These are phyloP conservation scores for Sesia apiformis DNA, from an alignment of 2,888 invertebrate species.

Conservation along the genomic window DNA sequence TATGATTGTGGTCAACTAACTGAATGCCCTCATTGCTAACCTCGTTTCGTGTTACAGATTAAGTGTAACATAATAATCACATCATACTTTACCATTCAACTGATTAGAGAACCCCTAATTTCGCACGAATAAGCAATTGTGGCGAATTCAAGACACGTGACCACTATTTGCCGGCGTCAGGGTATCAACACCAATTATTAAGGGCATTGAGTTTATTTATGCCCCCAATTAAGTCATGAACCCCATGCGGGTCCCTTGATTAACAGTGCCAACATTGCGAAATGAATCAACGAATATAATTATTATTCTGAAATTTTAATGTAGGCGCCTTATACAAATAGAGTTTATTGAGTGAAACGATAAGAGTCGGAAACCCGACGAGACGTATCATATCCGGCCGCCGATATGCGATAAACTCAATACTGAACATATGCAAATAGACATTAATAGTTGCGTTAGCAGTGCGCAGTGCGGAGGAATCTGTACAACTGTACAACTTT, in stretches of 20 bases:
- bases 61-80: constrained; percentile 60
- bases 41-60: constrained; percentile 34
- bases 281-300: neutral
- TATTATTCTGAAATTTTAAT: neutral
- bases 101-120: constrained; percentile 41
- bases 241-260: constrained; percentile 55
- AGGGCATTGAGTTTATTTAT: constrained; percentile 49
- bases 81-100: constrained; percentile 44
- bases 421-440: neutral
- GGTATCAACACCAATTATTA: constrained; percentile 49
- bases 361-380: constrained; percentile 49
- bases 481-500: no score
- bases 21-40: constrained; percentile 1
- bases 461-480: no score
- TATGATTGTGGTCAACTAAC: no score
- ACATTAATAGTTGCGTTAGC: neutral
- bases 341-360: constrained; percentile 18
- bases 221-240: constrained; percentile 57
- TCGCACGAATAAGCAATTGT: constrained; percentile 50
- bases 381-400: constrained; percentile 50
- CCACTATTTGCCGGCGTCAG: constrained; percentile 60
- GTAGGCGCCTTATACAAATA: neutral
- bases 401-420: constrained; percentile 37
- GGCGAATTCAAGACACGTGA: constrained; percentile 63
- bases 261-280: constrained; percentile 5